Base-by-base conservation (phyloP, 2,888 invertebrate species). In the Oligia strigilis region DNA sequence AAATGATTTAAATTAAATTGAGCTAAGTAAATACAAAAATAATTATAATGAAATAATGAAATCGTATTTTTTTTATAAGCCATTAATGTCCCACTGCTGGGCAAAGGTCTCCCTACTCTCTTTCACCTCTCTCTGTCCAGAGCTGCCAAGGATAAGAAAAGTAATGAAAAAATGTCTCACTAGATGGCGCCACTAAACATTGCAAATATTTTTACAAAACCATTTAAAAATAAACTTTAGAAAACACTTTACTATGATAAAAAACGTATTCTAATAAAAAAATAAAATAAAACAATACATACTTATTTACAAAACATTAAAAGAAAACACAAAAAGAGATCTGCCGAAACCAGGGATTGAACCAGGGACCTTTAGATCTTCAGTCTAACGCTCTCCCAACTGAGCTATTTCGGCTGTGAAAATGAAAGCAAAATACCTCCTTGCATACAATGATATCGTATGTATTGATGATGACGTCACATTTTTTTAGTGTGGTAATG, bases 311-410 rank as follows among this genome's bases (percentile, higher is more conserved):
- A 55, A 77, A 84, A 52, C n/a, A 73, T 67, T 13, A 0, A 65
- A 64, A 77, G 43, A 58, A 72, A 81, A 82, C 66, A 40, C 77
- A 85, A 90, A 90, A 88, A 84, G 84, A 75, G 4, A n/a, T 9
- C 60, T 91, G 91, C 91, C 91, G 94, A 94, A 95, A 95, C 95
- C 95, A 91, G 95, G 95, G 95, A 95, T 95, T 92, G 95, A 95
- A 95, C 95, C 95, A 90, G 95, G 94, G 94, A 95, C 94, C 95
- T 95, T 94, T 95, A 95, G 95, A 95, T 95, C 94, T 94, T 95
- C 95, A 94, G 95, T 95, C 95, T 95, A 95, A 95, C 95, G 95
- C 95, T 95, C 95, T 95, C 95, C 95, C 95, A 95, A 95, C 95
- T 95, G 95, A 95, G 94, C 95, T 95, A 95, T 95, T 95, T 95